Percentiles rank a stretch among this genome's conserved stretches.
phyloP scores from a whole-genome alignment of 2,888 invertebrate species.

The Drosophila buzzatii region DNA sequence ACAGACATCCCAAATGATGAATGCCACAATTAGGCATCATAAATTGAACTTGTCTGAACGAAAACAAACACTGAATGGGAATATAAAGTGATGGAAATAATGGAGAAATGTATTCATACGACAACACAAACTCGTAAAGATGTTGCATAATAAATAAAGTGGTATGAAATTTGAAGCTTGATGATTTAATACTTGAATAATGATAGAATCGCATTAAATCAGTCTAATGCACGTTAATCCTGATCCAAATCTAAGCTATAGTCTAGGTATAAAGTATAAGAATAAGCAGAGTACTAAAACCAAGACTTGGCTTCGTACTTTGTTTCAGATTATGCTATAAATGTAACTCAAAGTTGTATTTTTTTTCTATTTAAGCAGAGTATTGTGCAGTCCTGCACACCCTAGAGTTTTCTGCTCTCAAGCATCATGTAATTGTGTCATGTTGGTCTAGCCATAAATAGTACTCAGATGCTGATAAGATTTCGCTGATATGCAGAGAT shows the following conservation, averaged over 20 bases:
- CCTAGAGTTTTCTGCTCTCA: neutral
- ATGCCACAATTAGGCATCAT: conserved; percentile 42
- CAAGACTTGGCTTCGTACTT: too few species aligned
- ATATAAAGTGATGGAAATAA: neutral
- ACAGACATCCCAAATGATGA: conserved; percentile 53
- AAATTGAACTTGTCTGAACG: conserved; percentile 14
- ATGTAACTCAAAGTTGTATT: too few species aligned
- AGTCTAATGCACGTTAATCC: too few species aligned
- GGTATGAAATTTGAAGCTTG: neutral
- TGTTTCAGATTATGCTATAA: too few species aligned
- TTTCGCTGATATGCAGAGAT: conserved; percentile 1
- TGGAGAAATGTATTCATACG: neutral
- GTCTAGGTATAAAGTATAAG: too few species aligned
- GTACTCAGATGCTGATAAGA: conserved; percentile 6
- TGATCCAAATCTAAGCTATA: too few species aligned
- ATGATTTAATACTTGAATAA: too few species aligned
- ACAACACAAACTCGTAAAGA: neutral
- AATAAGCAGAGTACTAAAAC: too few species aligned
- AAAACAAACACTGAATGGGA: neutral
- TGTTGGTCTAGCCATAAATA: conserved; percentile 6
- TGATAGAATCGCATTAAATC: too few species aligned
- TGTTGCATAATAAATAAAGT: too few species aligned
- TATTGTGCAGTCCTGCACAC: neutral
- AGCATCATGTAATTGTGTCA: neutral
- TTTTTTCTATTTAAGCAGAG: neutral